phyloP scores from a whole-genome alignment of 2,113 vertebrate species.

The Hymenochirus boettgeri region DNA sequence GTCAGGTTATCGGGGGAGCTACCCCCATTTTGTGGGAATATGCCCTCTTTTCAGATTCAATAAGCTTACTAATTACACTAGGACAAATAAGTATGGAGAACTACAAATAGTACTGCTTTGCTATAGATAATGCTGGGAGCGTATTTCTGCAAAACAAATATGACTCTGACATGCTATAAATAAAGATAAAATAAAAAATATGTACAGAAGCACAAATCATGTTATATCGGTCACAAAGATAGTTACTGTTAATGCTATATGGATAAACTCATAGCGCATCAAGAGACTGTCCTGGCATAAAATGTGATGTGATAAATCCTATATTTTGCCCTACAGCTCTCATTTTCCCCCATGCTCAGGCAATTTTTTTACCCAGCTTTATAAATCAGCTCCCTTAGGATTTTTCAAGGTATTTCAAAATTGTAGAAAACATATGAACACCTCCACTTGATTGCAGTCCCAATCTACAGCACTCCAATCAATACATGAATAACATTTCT shows the following conservation, averaged over 20 bases:
- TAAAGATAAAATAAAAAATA: no score
- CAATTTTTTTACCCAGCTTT: conserved; percentile 36
- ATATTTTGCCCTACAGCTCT: conserved; percentile 39
- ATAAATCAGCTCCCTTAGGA: conserved; percentile 41
- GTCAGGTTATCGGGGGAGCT: no score
- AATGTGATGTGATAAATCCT: conserved; percentile 42
- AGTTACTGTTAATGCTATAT: conserved; percentile 36
- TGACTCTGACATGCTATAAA: no score
- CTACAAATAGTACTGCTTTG: no score
- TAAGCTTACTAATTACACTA: no score
- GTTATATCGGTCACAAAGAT: conserved; percentile 15
- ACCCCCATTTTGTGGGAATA: no score
- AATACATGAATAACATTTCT: conserved; percentile 60
- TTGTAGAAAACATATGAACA: conserved; percentile 50
- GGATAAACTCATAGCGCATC: conserved; percentile 30
- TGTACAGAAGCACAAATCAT: no score
- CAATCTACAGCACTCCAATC: conserved; percentile 55
- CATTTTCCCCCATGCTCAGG: conserved; percentile 32
- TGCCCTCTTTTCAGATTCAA: no score
- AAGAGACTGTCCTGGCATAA: conserved; percentile 31
- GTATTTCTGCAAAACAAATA: no score
- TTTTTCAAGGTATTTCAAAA: conserved; percentile 50
- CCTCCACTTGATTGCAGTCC: conserved; percentile 56
- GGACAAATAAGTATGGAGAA: no score
- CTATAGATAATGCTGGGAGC: no score